Percentiles rank a stretch among this genome's conserved stretches.
These are phyloP conservation scores for Geophilus truncorum DNA, from an alignment of 2,888 invertebrate species.

Conservation along the genomic window DNA sequence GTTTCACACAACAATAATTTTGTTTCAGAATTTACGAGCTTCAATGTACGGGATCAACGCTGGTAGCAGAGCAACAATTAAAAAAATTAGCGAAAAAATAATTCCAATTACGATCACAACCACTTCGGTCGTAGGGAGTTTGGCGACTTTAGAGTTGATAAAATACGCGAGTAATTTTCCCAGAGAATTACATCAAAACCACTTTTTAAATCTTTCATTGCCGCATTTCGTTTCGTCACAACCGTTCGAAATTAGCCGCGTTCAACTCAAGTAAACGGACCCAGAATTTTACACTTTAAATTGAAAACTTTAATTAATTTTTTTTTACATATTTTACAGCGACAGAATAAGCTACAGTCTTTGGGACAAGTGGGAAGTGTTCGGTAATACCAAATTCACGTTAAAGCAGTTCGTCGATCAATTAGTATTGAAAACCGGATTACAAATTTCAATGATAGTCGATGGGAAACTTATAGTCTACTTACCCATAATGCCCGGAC, in stretches of 20 bases:
- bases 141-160: constrained; percentile 38
- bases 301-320: neutral
- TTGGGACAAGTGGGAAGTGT: constrained; percentile 49
- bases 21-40: constrained; percentile 45
- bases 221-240: constrained; percentile 40
- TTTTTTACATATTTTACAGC: constrained; percentile 28
- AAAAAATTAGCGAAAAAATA: constrained; percentile 48
- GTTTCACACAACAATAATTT: neutral
- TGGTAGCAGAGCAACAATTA: constrained; percentile 43
- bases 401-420: constrained; percentile 45
- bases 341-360: constrained; percentile 43
- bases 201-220: constrained; percentile 48
- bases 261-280: neutral
- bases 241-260: constrained; percentile 11
- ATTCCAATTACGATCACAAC: constrained; percentile 51
- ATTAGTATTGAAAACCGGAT: constrained; percentile 33
- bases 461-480: constrained; percentile 49
- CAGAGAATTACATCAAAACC: constrained; percentile 41
- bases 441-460: constrained; percentile 44
- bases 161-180: neutral
- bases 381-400: constrained; percentile 45
- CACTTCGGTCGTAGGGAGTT: constrained; percentile 49
- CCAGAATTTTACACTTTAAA: neutral
- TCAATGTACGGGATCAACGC: constrained; percentile 48
- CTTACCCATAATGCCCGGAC: constrained; percentile 48